Percentiles rank a stretch among this genome's conserved stretches.
These are phyloP conservation scores for Delphinus delphis DNA, from an alignment of 2,113 vertebrate genomes.

Conservation along the genomic window DNA sequence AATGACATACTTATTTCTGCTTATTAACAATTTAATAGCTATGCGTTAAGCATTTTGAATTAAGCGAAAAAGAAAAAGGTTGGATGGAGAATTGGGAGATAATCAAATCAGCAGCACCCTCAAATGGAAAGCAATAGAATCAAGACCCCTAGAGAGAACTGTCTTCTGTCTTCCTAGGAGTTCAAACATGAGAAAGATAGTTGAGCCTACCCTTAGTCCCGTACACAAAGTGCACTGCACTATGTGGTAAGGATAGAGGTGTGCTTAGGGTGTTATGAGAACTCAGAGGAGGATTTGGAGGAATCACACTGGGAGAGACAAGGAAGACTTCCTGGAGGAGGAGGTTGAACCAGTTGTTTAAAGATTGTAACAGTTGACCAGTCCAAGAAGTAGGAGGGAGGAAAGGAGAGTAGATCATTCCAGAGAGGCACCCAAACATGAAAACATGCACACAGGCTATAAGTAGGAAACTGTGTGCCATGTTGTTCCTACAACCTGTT, in stretches of 20 bases:
- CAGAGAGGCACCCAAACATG: not conserved
- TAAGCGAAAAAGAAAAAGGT: constrained; percentile 47
- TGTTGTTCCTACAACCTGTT: not conserved
- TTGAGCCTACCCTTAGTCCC: not conserved
- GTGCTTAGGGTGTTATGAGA: not conserved
- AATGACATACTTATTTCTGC: constrained; percentile 72
- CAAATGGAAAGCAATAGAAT: not conserved
- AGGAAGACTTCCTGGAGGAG: not conserved
- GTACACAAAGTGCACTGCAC: not conserved
- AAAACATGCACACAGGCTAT: fast-evolving
- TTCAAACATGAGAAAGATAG: not conserved
- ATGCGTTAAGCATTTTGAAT: constrained; percentile 75
- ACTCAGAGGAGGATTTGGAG: not conserved
- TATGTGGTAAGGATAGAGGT: not conserved
- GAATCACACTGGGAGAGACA: not conserved
- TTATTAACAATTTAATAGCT: constrained; percentile 79
- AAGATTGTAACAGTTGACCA: not conserved
- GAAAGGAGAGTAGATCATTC: not conserved
- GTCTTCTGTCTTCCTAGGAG: not conserved
- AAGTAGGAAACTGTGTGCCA: not conserved
- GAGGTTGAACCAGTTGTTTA: not conserved
- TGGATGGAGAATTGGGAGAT: not conserved
- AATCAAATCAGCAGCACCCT: constrained; percentile 63
- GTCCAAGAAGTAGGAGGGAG: not conserved
- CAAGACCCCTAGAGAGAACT: not conserved